A percentile compares a stretch with the other conserved stretches of the same genome.
These are phyloP conservation scores for Archips crataeganus DNA, from an alignment of 2,888 invertebrate genomes.

Conservation along the genomic window DNA sequence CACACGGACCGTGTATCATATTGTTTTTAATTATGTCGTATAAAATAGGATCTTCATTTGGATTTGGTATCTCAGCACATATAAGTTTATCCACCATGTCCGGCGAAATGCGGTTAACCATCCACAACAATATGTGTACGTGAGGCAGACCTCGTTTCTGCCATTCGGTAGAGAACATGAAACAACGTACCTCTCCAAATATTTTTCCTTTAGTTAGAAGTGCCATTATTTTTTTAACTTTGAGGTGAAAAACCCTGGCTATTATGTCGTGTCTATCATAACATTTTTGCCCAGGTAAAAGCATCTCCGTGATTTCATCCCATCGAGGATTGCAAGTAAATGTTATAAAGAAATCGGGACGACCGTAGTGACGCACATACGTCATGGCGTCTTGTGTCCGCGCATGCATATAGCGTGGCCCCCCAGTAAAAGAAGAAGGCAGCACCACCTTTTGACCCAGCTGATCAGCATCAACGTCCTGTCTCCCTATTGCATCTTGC, in stretches of 20 bases:
- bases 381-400: too few relatives aligned
- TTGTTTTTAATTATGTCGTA: background rate
- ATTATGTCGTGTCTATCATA: constrained; percentile 51
- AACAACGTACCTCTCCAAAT: background rate
- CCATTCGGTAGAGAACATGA: background rate
- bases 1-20: constrained; percentile 26
- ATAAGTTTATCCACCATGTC: background rate
- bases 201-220: background rate
- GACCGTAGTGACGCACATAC: too few relatives aligned
- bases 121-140: background rate
- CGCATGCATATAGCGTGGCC: too few relatives aligned
- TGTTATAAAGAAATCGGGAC: too few relatives aligned
- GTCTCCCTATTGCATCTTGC: too few relatives aligned
- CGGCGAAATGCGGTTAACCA: background rate
- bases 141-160: background rate
- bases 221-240: background rate
- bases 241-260: constrained; percentile 43
- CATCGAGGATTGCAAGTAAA: too few relatives aligned
- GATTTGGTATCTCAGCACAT: background rate
- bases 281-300: too few relatives aligned
- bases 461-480: too few relatives aligned
- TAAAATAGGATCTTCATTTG: background rate
- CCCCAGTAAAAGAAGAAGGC: too few relatives aligned
- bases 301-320: too few relatives aligned
- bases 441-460: too few relatives aligned